Evolutionary conservation across 2,113 vertebrate genomes (phyloP).

Genomic region (Callaeas wilsoni): DNA sequence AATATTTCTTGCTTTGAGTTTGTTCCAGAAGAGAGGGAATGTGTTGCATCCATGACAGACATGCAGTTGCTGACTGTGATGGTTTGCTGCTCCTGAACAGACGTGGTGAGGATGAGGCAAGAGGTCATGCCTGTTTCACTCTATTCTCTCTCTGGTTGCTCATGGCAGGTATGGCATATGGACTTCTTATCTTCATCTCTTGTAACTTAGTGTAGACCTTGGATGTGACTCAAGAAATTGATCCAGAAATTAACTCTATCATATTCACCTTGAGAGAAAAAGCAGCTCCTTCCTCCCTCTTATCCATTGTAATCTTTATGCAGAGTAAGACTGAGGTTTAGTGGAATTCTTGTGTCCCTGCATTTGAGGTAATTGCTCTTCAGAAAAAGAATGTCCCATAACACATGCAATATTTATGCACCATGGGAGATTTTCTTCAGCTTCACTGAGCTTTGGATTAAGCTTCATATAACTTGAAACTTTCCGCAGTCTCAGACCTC

Average conservation of each 20-base stretch:
- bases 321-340: neutral
- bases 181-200: neutral
- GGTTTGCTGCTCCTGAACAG: neutral
- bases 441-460: neutral
- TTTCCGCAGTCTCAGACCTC: neutral
- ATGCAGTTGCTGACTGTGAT: neutral
- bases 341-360: neutral
- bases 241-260: neutral
- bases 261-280: neutral
- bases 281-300: neutral
- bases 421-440: neutral
- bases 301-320: neutral
- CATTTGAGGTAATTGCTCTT: neutral
- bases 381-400: neutral
- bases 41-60: fast-evolving
- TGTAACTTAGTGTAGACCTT: neutral
- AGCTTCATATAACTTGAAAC: neutral
- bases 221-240: neutral
- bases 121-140: neutral
- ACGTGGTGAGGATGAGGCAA: neutral
- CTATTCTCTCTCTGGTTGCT: neutral
- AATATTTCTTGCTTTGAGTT: neutral
- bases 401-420: neutral
- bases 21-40: neutral
- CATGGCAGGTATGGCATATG: neutral